Percentiles rank a stretch among this genome's conserved stretches.
Conservation (phyloP, 1,140 invertebrate genomes). For the Lepidurus couesii region DNA sequence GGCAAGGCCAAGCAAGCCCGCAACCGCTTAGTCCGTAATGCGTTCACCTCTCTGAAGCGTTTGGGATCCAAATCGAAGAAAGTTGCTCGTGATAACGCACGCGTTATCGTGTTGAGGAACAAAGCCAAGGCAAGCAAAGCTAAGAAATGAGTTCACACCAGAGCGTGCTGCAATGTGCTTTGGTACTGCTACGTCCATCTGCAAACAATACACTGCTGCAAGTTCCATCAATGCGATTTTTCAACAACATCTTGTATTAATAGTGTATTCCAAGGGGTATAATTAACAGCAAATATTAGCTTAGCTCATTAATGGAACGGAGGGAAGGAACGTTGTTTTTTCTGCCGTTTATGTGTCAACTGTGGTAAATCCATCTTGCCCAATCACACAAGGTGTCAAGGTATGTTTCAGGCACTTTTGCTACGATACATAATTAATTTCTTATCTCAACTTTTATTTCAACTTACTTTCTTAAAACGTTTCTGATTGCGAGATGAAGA, state of each 20-base stretch:
- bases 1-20: slow-evolving; percentile 79
- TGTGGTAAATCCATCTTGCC: not conserved
- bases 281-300: not conserved
- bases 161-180: slow-evolving; percentile 4
- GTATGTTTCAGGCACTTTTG: not conserved
- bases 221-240: not conserved
- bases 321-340: not conserved
- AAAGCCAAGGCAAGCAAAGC: slow-evolving; percentile 27
- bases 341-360: not conserved
- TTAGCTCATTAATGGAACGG: not conserved
- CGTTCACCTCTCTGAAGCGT: slow-evolving; percentile 70
- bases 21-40: slow-evolving; percentile 75
- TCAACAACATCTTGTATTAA: not conserved
- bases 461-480: not conserved
- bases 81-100: slow-evolving; percentile 12
- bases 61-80: slow-evolving; percentile 49
- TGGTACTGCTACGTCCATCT: not conserved
- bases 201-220: slow-evolving; percentile 1
- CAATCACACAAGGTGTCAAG: not conserved
- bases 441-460: not conserved
- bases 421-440: not conserved
- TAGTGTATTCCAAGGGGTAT: not conserved
- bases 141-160: not conserved
- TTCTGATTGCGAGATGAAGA: not conserved
- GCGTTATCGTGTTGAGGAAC: slow-evolving; percentile 16